Conservation (phyloP, 1,140 invertebrate species). For the Brachionus plicatilis region DNA sequence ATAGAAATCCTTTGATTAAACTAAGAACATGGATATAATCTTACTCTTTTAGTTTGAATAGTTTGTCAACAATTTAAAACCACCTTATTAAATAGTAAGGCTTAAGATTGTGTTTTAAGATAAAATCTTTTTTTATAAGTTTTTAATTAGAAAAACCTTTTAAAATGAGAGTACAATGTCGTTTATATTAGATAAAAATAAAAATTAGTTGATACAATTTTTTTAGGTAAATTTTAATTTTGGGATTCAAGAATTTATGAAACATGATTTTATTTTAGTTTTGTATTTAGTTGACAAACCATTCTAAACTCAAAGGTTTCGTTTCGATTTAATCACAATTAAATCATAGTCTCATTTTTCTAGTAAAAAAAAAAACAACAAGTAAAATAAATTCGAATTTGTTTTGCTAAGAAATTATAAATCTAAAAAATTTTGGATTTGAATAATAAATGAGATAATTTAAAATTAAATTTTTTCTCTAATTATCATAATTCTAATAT, state of each 20-base stretch:
- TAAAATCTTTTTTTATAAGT: background rate
- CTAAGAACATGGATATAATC: background rate
- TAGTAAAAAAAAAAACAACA: background rate
- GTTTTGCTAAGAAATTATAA: background rate
- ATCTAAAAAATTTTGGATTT: background rate
- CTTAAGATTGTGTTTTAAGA: background rate
- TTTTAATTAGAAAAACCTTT: slow-evolving; percentile 7
- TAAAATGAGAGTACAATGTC: background rate
- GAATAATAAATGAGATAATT: background rate
- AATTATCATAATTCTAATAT: background rate
- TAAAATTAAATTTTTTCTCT: background rate
- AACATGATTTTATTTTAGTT: slow-evolving; percentile 24
- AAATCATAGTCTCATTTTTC: background rate
- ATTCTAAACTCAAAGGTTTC: background rate
- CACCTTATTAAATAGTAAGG: background rate
- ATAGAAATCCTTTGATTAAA: background rate
- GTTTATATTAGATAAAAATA: slow-evolving; percentile 23
- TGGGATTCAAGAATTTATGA: background rate
- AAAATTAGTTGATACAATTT: slow-evolving; percentile 22
- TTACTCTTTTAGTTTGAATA: background rate
- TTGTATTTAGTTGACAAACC: background rate
- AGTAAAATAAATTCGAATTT: background rate
- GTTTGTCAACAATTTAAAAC: background rate
- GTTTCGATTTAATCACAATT: background rate
- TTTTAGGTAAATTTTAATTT: background rate